Conservation (phyloP, 2,888 invertebrate species). For the Cheilosia impressa region DNA sequence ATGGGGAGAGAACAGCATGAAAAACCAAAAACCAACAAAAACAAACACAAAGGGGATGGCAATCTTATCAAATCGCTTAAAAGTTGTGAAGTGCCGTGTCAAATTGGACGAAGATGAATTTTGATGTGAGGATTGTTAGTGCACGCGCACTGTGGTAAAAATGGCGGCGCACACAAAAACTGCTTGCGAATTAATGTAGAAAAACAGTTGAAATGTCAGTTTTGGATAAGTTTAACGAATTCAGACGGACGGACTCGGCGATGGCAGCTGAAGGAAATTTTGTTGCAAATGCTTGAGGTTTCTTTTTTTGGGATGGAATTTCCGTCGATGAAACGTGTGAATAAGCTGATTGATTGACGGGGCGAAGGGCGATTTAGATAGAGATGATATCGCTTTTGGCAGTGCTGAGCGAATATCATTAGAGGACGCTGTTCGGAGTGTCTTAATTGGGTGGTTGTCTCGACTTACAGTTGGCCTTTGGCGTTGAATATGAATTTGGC, state of each 20-base stretch:
- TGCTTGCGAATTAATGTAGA: constrained; percentile 37
- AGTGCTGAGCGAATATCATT: too few relatives aligned
- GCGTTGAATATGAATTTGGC: too few relatives aligned
- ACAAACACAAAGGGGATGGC: constrained; percentile 42
- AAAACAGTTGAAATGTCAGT: constrained; percentile 46
- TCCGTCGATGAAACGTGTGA: constrained; percentile 25
- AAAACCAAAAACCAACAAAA: neutral
- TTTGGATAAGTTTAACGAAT: constrained; percentile 61
- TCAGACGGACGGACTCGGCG: constrained; percentile 43
- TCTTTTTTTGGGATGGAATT: constrained; percentile 4
- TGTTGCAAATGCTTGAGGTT: neutral
- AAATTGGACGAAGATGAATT: constrained; percentile 75
- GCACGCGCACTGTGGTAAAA: constrained; percentile 2
- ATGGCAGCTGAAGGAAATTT: constrained; percentile 60
- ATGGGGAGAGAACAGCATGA: neutral
- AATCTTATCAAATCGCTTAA: constrained; percentile 72
- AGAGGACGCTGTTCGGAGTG: too few relatives aligned
- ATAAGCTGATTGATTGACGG: constrained; percentile 36
- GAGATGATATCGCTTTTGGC: too few relatives aligned
- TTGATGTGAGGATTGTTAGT: constrained; percentile 52
- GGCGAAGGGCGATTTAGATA: neutral
- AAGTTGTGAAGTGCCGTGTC: constrained; percentile 75
- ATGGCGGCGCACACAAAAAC: constrained; percentile 41
- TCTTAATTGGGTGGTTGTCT: too few relatives aligned
- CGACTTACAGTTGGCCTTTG: too few relatives aligned